Evolutionary conservation across 92 coral and sea anemone species (phyloP).

Genomic region (Siderastrea radians): DNA sequence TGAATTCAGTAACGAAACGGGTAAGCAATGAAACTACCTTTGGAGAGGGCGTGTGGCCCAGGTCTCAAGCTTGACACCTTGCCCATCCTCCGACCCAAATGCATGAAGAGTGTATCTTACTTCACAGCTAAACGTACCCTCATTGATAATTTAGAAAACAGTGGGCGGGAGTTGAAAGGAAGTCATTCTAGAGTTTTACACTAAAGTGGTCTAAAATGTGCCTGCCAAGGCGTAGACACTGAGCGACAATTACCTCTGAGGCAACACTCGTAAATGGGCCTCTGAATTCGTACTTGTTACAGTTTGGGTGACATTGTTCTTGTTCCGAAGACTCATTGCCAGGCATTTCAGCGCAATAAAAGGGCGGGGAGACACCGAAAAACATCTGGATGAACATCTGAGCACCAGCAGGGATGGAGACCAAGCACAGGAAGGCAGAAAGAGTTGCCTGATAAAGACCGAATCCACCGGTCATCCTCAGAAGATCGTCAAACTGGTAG

Average conservation of each 20-base stretch:
- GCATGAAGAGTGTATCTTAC: too few species aligned
- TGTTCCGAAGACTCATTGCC: conserved; percentile 25
- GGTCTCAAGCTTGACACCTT: too few species aligned
- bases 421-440: conserved; percentile 66
- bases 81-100: too few species aligned
- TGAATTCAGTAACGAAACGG: too few species aligned
- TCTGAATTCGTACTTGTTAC: conserved; percentile 62
- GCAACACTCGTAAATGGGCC: conserved; percentile 76
- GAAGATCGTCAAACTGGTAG: conserved; percentile 72
- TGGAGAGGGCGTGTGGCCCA: too few species aligned
- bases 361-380: conserved; percentile 68
- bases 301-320: conserved; percentile 3
- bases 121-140: too few species aligned
- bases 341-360: not conserved
- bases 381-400: conserved; percentile 78
- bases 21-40: too few species aligned
- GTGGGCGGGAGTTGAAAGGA: too few species aligned
- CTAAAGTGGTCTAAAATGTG: too few species aligned
- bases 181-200: too few species aligned
- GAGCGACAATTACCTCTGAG: conserved; percentile 66
- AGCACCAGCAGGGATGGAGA: conserved; percentile 77
- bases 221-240: too few species aligned
- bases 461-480: conserved; percentile 74
- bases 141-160: too few species aligned
- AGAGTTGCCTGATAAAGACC: conserved; percentile 67